These are phyloP conservation scores for Tragelaphus imberbis DNA, from an alignment of 2,113 vertebrate species.

Conservation along the genomic window DNA sequence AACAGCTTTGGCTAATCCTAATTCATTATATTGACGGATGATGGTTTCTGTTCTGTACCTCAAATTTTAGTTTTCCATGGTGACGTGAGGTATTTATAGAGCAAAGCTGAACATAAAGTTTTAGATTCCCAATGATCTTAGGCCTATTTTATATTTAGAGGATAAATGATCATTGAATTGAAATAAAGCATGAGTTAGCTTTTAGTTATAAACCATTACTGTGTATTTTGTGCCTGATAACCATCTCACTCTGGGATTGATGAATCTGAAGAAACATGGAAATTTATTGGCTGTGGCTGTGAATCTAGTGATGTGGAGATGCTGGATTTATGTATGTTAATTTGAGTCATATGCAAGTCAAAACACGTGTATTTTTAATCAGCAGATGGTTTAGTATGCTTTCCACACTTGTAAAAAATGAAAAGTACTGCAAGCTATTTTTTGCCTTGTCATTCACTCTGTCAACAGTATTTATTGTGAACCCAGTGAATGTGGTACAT, in stretches of 20 bases:
- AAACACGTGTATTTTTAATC: constrained; percentile 70
- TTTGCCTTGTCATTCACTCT: constrained; percentile 61
- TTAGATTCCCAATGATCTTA: constrained; percentile 7
- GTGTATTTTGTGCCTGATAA: constrained; percentile 48
- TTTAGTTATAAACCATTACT: constrained; percentile 45
- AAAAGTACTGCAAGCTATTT: constrained; percentile 61
- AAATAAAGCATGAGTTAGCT: constrained; percentile 48
- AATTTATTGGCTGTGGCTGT: constrained; percentile 40
- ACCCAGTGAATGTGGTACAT: not conserved
- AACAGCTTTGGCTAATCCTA: not conserved
- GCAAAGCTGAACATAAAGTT: no score
- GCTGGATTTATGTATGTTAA: constrained; percentile 67
- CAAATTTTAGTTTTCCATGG: not conserved
- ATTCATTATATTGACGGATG: not conserved
- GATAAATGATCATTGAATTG: constrained; percentile 11
- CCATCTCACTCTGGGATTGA: constrained; percentile 40
- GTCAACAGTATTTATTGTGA: constrained; percentile 35
- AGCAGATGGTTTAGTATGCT: constrained; percentile 71
- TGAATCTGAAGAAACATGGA: constrained; percentile 51
- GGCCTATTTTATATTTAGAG: constrained; percentile 10
- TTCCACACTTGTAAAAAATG: constrained; percentile 57
- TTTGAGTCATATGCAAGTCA: constrained; percentile 70
- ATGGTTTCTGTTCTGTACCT: not conserved
- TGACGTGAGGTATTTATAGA: no score
- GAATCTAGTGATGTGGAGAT: constrained; percentile 42